Evolutionary conservation across 2,113 vertebrate species (phyloP).

Genomic region (rat (Rattus norvegicus)): GRCr8 NC_086031.1:88986501-88987000

Average conservation of each 20-base stretch:
- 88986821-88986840: constrained; percentile 89
- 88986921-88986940: constrained; percentile 87
- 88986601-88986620: constrained; percentile 56
- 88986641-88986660: background rate
- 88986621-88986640: background rate
- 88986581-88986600: constrained; percentile 87
- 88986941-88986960: constrained; percentile 79
- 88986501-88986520: background rate
- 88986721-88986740: constrained; percentile 51
- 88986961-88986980: constrained; percentile 85
- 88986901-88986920: constrained; percentile 82
- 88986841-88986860: constrained; percentile 85
- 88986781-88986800: constrained; percentile 66
- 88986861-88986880: constrained; percentile 69
- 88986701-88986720: constrained; percentile 83
- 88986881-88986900: constrained; percentile 79
- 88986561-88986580: constrained; percentile 87
- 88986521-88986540: background rate
- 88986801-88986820: constrained; percentile 85
- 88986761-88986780: constrained; percentile 11
- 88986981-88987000: constrained; percentile 81
- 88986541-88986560: background rate
- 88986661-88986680: background rate
- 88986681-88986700: constrained; percentile 80
- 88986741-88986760: constrained; percentile 55